Percentiles rank a stretch among this genome's conserved stretches.
Evolutionary conservation across 2,888 invertebrate genomes (phyloP).

Genomic region (Carpatolechia fugitivella): DNA sequence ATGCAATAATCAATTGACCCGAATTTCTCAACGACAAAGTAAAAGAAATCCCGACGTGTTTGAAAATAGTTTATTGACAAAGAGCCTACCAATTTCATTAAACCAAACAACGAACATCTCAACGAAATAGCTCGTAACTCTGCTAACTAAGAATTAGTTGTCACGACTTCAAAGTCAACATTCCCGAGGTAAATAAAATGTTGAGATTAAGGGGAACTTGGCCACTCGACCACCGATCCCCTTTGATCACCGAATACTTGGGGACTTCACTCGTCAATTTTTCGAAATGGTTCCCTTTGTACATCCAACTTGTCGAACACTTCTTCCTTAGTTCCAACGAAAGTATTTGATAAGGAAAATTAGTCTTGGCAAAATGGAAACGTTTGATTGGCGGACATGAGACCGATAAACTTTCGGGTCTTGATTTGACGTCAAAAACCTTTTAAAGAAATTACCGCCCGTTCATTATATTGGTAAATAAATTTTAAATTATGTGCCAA

Average conservation of each 20-base stretch:
- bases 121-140: constrained; percentile 48
- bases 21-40: constrained; percentile 45
- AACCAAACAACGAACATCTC: constrained; percentile 47
- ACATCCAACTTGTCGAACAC: constrained; percentile 46
- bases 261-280: constrained; percentile 52
- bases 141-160: constrained; percentile 67
- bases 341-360: constrained; percentile 47
- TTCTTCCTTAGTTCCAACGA: constrained; percentile 42
- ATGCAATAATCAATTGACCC: constrained; percentile 20
- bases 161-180: constrained; percentile 63
- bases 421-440: constrained; percentile 34
- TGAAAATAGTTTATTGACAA: constrained; percentile 46
- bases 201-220: constrained; percentile 43
- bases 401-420: constrained; percentile 41
- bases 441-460: constrained; percentile 38
- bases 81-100: constrained; percentile 56
- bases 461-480: constrained; percentile 22
- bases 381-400: constrained; percentile 41
- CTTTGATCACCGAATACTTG: constrained; percentile 64
- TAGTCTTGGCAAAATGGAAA: constrained; percentile 38
- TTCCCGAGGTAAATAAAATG: constrained; percentile 67
- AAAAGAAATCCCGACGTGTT: constrained; percentile 35
- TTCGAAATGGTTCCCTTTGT: constrained; percentile 50
- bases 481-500: constrained; percentile 23
- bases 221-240: constrained; percentile 36